Conservation (phyloP, 2,888 invertebrate species). For the Slavum lentiscoides region DNA sequence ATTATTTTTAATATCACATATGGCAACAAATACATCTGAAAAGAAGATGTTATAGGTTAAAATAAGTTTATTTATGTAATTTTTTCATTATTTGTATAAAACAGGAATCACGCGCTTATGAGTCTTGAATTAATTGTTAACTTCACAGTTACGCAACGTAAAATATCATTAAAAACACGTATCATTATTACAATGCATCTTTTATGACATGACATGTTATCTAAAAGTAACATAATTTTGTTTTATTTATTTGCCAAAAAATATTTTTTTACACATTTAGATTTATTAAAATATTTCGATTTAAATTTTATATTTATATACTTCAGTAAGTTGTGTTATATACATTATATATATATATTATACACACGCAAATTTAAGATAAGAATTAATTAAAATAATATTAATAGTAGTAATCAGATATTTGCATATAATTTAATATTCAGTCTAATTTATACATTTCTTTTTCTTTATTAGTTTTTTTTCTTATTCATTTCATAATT, state of each 20-base stretch:
- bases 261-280: no score
- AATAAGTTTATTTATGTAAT: slow-evolving; percentile 45
- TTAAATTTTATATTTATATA: no score
- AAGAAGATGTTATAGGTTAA: slow-evolving; percentile 37
- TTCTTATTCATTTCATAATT: slow-evolving; percentile 24
- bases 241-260: no score
- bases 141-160: slow-evolving; percentile 15
- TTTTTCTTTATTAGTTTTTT: neutral
- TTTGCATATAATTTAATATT: no score
- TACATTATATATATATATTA: no score
- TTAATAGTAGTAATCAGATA: no score
- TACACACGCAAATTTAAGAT: no score
- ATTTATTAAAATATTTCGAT: no score
- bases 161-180: slow-evolving; percentile 24
- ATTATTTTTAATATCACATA: slow-evolving; percentile 51
- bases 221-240: neutral
- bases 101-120: slow-evolving; percentile 50
- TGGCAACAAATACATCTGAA: slow-evolving; percentile 50
- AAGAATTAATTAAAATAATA: no score
- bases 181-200: slow-evolving; percentile 44
- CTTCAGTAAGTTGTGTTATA: no score
- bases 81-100: slow-evolving; percentile 38
- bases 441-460: no score
- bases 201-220: slow-evolving; percentile 10
- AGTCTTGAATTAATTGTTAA: slow-evolving; percentile 46